Evolutionary conservation across 2,113 vertebrate genomes (phyloP), one percentile per base, ranked within the genome.

Genomic region (Podarcis cretensis): DNA sequence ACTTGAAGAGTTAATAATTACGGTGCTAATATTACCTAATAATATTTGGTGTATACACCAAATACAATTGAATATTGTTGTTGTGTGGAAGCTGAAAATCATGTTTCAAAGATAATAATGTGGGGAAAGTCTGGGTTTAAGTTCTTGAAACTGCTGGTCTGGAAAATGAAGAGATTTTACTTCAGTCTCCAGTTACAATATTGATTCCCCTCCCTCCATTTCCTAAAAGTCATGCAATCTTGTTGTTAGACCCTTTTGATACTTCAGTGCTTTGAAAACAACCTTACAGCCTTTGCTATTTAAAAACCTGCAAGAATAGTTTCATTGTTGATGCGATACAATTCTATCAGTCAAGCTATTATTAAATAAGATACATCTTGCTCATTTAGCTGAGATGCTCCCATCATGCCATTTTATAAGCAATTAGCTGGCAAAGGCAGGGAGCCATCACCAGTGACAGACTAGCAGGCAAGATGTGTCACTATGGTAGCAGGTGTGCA

Each of bases 341-440:
- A 74, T 79, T 89, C 84, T 71, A 48, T 63, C n/a, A 73, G 43
- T 84, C 80, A 80, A 79, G 57, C 8, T 84, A 83, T 83, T 83
- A 88, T 59, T 82, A 77, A 25, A 75, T 87, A 63, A 86, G 81
- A 73, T 57, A 73, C 81, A 69, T 81, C 57, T 86, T 82, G 79
- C 75, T 86, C 87, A 35, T 59, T n/a, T 91, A 35, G 65, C 74
- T 1, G 8, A 35, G 68, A 32, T 75, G n/a, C 27, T 82, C 57
- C 82, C 40, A 69, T 87, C 76, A 75, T 83, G 73, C 40, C 79
- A 83, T 78, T 83, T 86, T 57, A 84, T 68, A 86, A 14, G 37
- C 37, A 89, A 84, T 87, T 83, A 91, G 40, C 69, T 87, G 54
- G 80, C 57, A 87, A 74, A 80, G 85, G 83, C 87, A 88, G 87